Percentiles rank a stretch among this genome's conserved stretches.
These are phyloP conservation scores for Eupithecia insigniata DNA, from an alignment of 2,888 invertebrate genomes.

Conservation along the genomic window DNA sequence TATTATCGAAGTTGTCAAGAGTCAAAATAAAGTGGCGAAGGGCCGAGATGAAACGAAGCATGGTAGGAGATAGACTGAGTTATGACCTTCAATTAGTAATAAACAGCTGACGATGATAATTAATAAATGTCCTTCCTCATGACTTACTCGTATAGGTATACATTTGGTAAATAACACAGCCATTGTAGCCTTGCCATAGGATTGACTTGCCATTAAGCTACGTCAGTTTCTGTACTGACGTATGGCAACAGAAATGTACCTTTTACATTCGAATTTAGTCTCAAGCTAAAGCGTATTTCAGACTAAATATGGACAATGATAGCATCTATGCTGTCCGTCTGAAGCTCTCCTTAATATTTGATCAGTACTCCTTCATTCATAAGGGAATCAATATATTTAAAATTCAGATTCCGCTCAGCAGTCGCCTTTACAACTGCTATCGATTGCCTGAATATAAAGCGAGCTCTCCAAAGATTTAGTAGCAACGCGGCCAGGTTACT, in stretches of 20 bases:
- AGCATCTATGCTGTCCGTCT: slow-evolving; percentile 20
- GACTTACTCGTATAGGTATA: background rate
- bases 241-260: too few species aligned
- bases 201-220: too few species aligned
- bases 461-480: slow-evolving; percentile 52
- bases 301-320: background rate
- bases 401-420: slow-evolving; percentile 76
- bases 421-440: slow-evolving; percentile 71
- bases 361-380: slow-evolving; percentile 54
- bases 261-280: background rate
- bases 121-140: background rate
- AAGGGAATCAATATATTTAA: slow-evolving; percentile 79
- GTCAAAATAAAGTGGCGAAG: background rate
- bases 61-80: background rate
- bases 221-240: too few species aligned
- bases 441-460: slow-evolving; percentile 75
- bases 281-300: background rate
- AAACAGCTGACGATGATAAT: background rate
- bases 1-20: background rate
- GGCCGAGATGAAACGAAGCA: background rate
- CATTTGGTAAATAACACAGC: background rate
- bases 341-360: slow-evolving; percentile 42
- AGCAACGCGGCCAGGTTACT: slow-evolving; percentile 35
- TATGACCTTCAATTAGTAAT: background rate
- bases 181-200: background rate